A percentile compares a stretch with the other conserved stretches of the same genome.
phyloP scores from a whole-genome alignment of 1,140 invertebrate species.

The Drosophila nasuta region DNA sequence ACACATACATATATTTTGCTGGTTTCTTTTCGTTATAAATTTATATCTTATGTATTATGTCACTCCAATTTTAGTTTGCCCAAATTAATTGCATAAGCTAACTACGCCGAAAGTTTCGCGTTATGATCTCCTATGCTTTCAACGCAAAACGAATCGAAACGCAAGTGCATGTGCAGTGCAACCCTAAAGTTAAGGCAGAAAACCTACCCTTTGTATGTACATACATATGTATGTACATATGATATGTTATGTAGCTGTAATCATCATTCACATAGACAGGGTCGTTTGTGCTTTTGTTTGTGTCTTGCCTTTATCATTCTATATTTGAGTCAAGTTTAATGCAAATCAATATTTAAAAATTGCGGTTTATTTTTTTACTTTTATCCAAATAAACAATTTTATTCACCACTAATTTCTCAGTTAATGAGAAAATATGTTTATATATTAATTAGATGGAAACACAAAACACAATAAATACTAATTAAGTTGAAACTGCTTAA shows the following conservation, averaged over 20 bases:
- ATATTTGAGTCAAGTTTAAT: too few relatives aligned
- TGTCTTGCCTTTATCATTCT: not conserved
- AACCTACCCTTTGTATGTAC: slow-evolving; percentile 30
- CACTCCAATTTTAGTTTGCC: slow-evolving; percentile 18
- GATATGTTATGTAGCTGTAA: slow-evolving; percentile 26
- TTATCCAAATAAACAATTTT: too few relatives aligned
- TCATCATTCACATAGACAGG: slow-evolving; percentile 30
- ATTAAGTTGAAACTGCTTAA: too few relatives aligned
- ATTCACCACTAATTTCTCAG: too few relatives aligned
- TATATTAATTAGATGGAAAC: too few relatives aligned
- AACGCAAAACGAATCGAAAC: slow-evolving; percentile 20
- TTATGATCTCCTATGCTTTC: slow-evolving; percentile 26
- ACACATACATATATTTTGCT: not conserved
- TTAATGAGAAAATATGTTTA: too few relatives aligned
- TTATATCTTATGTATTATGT: slow-evolving; percentile 27
- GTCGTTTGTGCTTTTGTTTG: slow-evolving; percentile 2
- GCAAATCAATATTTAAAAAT: too few relatives aligned
- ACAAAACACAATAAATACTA: too few relatives aligned
- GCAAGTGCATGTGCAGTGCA: slow-evolving; percentile 45
- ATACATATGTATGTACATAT: too few relatives aligned
- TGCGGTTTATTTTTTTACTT: too few relatives aligned
- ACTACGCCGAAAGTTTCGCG: slow-evolving; percentile 23
- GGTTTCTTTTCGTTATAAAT: slow-evolving; percentile 12
- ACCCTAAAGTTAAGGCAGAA: slow-evolving; percentile 33
- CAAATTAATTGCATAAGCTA: slow-evolving; percentile 42